Evolutionary conservation across 2,113 vertebrate genomes (phyloP).

Genomic region (Carassius carassius): DNA sequence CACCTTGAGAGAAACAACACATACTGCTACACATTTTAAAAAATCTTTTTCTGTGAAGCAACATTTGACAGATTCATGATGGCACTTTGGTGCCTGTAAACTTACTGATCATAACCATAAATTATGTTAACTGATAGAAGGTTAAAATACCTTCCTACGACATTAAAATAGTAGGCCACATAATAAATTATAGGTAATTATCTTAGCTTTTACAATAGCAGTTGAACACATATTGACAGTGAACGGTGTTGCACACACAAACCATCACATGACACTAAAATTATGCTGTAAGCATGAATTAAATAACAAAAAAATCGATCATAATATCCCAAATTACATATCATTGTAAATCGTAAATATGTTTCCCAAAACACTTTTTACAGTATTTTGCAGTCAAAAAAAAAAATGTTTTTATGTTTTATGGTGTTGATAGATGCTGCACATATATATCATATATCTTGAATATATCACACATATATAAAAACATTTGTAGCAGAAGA

Average conservation of each 20-base stretch:
- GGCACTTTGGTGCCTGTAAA: neutral
- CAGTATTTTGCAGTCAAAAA: neutral
- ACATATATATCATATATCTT: neutral
- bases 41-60: neutral
- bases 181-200: neutral
- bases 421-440: neutral
- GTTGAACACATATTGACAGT: neutral
- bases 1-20: slow-evolving; percentile 4
- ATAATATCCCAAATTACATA: neutral
- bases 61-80: neutral
- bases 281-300: no score
- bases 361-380: neutral
- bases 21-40: neutral
- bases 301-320: neutral
- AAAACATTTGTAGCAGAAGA: neutral
- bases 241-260: neutral
- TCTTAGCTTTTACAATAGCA: neutral
- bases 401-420: neutral
- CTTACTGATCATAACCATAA: neutral
- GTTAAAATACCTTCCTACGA: neutral
- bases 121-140: neutral
- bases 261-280: neutral
- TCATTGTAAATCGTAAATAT: neutral
- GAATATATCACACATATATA: neutral
- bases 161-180: neutral